These are phyloP conservation scores for Tichodroma muraria DNA, from an alignment of 2,113 vertebrate genomes.

Conservation along the genomic window DNA sequence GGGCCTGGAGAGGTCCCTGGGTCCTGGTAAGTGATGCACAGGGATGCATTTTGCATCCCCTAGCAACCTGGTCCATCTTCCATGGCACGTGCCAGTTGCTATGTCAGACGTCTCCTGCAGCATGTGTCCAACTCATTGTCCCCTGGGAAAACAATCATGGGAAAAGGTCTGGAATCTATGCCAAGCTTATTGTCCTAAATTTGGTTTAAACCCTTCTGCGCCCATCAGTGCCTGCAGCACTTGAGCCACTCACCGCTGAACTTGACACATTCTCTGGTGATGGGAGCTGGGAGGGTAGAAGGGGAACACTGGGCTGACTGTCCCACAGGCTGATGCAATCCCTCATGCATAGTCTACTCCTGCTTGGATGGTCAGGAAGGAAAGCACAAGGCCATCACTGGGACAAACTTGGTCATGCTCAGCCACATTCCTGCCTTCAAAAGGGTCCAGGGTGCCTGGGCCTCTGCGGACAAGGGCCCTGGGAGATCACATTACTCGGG, in stretches of 20 bases:
- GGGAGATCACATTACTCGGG: constrained; percentile 22
- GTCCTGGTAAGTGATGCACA: neutral
- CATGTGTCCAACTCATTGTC: rapidly evolving
- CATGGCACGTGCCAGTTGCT: rapidly evolving
- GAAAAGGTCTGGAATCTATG: neutral
- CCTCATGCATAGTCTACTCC: neutral
- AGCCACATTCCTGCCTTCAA: constrained; percentile 17
- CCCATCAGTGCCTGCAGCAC: neutral
- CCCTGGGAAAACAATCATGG: neutral
- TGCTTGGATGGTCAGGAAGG: neutral
- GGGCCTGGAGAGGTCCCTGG: neutral
- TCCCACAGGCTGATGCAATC: neutral
- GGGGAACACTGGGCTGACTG: neutral
- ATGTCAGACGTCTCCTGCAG: neutral
- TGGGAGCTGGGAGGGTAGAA: neutral
- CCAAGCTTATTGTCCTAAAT: neutral
- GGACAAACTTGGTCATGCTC: constrained; percentile 6
- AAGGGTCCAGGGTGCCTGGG: neutral
- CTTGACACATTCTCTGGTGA: neutral
- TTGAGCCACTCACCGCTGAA: neutral
- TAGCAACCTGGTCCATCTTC: neutral
- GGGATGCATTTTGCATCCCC: neutral
- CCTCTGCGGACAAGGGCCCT: neutral
- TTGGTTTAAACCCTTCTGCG: neutral
- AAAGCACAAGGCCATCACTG: neutral